These are phyloP conservation scores for Setipinna tenuifilis DNA, from an alignment of 2,797 vertebrate genomes.

Conservation along the genomic window DNA sequence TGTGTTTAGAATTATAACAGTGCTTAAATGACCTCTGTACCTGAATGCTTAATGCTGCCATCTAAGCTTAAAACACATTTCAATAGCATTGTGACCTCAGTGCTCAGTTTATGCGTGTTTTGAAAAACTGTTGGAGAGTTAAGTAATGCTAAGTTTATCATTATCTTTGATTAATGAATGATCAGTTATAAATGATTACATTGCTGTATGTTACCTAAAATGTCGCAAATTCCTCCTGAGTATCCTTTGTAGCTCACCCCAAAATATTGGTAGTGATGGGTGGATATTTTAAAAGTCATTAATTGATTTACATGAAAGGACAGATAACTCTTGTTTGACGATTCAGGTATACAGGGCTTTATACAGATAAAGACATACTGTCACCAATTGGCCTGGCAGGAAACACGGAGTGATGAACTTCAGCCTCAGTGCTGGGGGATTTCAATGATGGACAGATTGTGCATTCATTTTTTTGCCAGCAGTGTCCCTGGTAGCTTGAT, in stretches of 20 bases:
- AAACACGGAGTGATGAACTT: not conserved
- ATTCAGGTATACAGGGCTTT: not conserved
- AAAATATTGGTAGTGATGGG: not conserved
- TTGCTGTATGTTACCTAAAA: not conserved
- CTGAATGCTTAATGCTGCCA: not conserved
- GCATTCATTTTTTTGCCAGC: not conserved
- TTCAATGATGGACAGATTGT: not conserved
- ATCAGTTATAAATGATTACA: not conserved
- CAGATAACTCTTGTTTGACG: not conserved
- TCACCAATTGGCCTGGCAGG: not conserved
- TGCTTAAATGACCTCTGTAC: not conserved
- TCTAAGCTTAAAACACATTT: not conserved
- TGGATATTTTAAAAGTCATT: not conserved
- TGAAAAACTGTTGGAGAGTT: not conserved
- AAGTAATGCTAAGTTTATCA: not conserved
- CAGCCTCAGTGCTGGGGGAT: not conserved
- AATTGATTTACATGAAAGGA: not conserved
- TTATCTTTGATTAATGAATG: not conserved
- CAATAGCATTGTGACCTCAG: not conserved
- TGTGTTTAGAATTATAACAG: not conserved
- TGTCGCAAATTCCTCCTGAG: not conserved
- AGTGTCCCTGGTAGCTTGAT: not conserved
- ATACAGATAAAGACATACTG: not conserved
- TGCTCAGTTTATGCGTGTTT: not conserved
- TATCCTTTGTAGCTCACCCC: not conserved